Base-by-base conservation (phyloP, 1,140 invertebrate genomes). In the Periplaneta americana region DNA sequence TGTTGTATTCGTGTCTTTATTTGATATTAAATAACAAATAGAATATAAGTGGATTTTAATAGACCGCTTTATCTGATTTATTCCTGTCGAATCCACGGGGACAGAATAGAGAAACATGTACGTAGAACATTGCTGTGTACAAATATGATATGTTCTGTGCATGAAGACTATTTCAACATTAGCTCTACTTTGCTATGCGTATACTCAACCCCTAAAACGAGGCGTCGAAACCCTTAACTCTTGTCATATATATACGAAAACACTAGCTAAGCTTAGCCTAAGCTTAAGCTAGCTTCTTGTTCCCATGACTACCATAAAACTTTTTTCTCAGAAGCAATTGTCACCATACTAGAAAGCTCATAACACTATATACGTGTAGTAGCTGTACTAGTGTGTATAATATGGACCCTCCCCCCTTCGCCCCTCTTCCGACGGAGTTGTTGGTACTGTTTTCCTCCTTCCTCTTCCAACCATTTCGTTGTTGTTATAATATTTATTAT, bases 401-500 rank as follows among this genome's bases (percentile, higher is more conserved):
- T 80, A 75, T 82, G 34, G 28, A 34, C 18, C 1, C 22, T 9
- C 22, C 48, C 48, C 22, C 22, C 48, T n/a, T n/a, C 22, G 6
- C 11, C 22, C 22, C 5, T n/a, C n/a, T n/a, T n/a, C n/a, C n/a
- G n/a, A n/a, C n/a, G n/a, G 9, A 28, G 48, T 28, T 66, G 48
- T 66, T 48, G 39, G 39, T 48, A 48, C 39, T 48, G 39, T 48
- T 48, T 48, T 48, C 39, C 39, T 48, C 39, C 39, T 48, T 15
- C 39, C 39, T 79, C n/a, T 82, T 74, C 34, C 34, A 34, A 17
- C 74, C 34, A 34, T 82, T 34, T 74, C 75, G 83, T 84, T 83
- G 82, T 84, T 84, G 85, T 87, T 87, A 86, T 86, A 87, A 87
- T 87, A 87, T 87, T 87, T 87, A 87, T 87, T 87, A 87, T 87